phyloP scores from a whole-genome alignment of 2,888 invertebrate genomes.

The Antheraea yamamai region DNA sequence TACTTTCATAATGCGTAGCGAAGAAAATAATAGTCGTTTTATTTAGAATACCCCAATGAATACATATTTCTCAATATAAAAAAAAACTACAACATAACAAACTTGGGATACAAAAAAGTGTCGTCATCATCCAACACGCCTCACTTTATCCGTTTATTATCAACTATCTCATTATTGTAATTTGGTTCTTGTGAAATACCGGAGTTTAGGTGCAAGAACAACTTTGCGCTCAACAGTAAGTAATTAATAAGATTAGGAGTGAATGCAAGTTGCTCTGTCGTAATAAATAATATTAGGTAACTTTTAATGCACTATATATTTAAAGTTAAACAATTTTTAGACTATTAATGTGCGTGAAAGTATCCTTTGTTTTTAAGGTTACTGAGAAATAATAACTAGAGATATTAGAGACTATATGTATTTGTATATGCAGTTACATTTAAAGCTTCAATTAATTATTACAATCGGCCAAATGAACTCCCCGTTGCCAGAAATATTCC shows the following conservation, averaged over 20 bases:
- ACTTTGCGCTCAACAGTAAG: constrained; percentile 2
- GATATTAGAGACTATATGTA: no score
- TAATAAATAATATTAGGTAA: constrained; percentile 2
- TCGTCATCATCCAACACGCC: neutral
- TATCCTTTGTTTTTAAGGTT: neutral
- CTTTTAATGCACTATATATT: constrained; percentile 9
- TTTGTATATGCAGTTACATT: no score
- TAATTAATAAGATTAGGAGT: constrained; percentile 13
- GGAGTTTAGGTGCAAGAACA: neutral
- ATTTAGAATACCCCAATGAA: no score
- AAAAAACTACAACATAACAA: neutral
- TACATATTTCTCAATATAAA: no score
- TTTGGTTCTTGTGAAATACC: constrained; percentile 10
- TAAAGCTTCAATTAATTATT: no score
- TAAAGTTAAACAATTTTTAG: neutral
- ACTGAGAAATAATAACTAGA: neutral
- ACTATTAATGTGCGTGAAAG: neutral
- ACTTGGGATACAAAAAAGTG: neutral
- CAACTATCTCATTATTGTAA: constrained; percentile 2
- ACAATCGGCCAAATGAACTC: no score
- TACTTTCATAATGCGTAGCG: no score
- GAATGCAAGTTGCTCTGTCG: constrained; percentile 9
- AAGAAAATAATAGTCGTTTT: no score
- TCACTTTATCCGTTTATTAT: neutral
- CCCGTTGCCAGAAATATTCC: no score